Evolutionary conservation across 2,113 vertebrate genomes (phyloP), one percentile per base, ranked within the genome.

Genomic region (Rhadina sibilatrix): DNA sequence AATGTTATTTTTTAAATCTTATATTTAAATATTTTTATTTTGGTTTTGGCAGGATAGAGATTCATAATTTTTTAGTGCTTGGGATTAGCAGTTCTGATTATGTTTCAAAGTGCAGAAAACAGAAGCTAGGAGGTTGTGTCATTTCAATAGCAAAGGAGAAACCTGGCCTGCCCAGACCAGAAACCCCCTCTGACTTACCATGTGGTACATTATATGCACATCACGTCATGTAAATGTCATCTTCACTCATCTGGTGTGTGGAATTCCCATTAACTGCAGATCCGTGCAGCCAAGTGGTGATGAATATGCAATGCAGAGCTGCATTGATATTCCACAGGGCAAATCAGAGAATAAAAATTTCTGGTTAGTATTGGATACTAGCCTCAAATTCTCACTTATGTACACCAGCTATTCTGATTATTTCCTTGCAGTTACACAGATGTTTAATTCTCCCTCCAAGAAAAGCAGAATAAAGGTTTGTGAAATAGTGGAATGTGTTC

Each of bases 201-300:
- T 85, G 87, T 91, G 75, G 75, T 74, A 59, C 52, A 88, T 88
- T 94, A 83, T 50, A 85, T 93, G 91, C 89, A 65, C 70, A 93
- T 91, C 93, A 96, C 20, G 1, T 95, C 84, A 82, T 53, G 70
- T 81, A 92, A 93, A 84, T 93, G 78, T 87, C 21, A 1, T 93
- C 81, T 94, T 91, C n/a, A 25, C 50, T 96, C 82, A 85, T 91
- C 75, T 95, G 79, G 27, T 90, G 53, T 74, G 87, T 70, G 89
- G 95, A 95, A 87, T 88, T 96, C 84, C 91, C 90, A 96, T 80
- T 94, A 96, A 69, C 21, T 74, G 80, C 76, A 89, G 69, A 78
- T 37, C 1, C 0, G 1, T 85, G 78, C 61, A 91, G 93, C 93
- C 91, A 96, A 96, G 70, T 83, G 87, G 54, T 90, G 79, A 94